Evolutionary conservation across 2,888 invertebrate species (phyloP).

Genomic region (Pycnomerus fuliginosus): DNA sequence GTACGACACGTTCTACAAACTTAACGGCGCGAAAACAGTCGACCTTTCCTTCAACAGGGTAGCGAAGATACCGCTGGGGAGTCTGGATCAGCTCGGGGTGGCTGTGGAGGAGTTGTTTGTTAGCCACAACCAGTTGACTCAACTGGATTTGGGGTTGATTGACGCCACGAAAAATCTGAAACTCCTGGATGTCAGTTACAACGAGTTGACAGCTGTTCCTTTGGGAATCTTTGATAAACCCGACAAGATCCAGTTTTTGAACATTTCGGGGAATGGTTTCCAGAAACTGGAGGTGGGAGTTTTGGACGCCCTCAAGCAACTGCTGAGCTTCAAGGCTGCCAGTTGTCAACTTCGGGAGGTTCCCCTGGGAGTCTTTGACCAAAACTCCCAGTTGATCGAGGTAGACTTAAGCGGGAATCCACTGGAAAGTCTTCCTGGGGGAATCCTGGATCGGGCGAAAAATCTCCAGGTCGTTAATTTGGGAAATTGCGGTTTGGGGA

Average conservation of each 20-base stretch:
- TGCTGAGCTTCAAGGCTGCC: constrained; percentile 25
- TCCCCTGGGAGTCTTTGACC: constrained; percentile 12
- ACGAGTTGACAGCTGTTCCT: constrained; percentile 23
- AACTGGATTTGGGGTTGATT: constrained; percentile 27
- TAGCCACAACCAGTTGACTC: constrained; percentile 25
- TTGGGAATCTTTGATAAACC: constrained; percentile 29
- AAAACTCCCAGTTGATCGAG: neutral
- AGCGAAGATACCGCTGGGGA: constrained; percentile 23
- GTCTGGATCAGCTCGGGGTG: constrained; percentile 27
- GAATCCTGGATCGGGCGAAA: constrained; percentile 15
- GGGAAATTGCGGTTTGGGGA: neutral
- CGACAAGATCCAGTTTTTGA: constrained; percentile 24
- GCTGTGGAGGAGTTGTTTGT: constrained; percentile 25
- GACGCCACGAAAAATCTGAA: constrained; percentile 26
- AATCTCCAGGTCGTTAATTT: neutral
- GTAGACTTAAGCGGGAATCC: constrained; percentile 14
- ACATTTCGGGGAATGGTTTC: constrained; percentile 25
- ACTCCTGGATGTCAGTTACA: constrained; percentile 27
- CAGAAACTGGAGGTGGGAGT: constrained; percentile 16
- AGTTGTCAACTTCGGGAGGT: constrained; percentile 21
- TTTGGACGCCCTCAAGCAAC: constrained; percentile 21
- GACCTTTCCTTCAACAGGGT: constrained; percentile 29
- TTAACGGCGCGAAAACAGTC: constrained; percentile 25
- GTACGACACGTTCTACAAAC: constrained; percentile 28
- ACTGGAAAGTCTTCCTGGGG: constrained; percentile 10